Base-by-base conservation (phyloP, 2,888 invertebrate genomes). In the Sialis fuliginosa region DNA sequence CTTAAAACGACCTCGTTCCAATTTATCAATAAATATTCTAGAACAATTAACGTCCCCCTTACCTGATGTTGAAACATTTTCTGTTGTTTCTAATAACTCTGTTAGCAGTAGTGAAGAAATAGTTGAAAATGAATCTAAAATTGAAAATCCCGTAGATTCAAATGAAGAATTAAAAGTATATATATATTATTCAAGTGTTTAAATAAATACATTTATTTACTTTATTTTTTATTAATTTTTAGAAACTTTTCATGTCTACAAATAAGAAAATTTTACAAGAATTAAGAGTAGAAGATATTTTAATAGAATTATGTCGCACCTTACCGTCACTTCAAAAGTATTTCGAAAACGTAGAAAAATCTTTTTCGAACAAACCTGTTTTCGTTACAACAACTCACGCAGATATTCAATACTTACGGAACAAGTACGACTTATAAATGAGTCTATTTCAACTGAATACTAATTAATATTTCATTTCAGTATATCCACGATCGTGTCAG, bases 241-340 rank as follows among this genome's bases (percentile, higher is more conserved):
- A 88, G 87, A 79, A 80, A 60, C 74, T 86, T 63, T 79, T 92
- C 57, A 70, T 81, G 48, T 74, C 79, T 49, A 82, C 83, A 46
- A 91, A 91, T 61, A 73, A 81, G 4, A 77, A 80, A 34, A 77
- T 77, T 54, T 70, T 95, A 46, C 84, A 88, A 68, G 77, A 81
- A 53, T 70, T 90, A 50, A 77, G 86, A 54, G 92, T 88, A 1
- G 88, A 88, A 32, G 79, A 86, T 55, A 78, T 80, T 8, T 67
- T 93, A 48, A 70, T 91, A 39, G 82, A 87, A 56, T 79, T 90
- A 53, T 92, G 92, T 60, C 71, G 82, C 4, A 77, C 77, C 50
- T 71, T 92, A 57, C 84, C 88, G 0, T 70, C 77, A 52, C 67
- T 82, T 35, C 71, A 71, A 49, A 70, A 74, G 50, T 80, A 78